Base-by-base conservation (phyloP, 2,888 invertebrate genomes). In the Ptychoptera contaminata region DNA sequence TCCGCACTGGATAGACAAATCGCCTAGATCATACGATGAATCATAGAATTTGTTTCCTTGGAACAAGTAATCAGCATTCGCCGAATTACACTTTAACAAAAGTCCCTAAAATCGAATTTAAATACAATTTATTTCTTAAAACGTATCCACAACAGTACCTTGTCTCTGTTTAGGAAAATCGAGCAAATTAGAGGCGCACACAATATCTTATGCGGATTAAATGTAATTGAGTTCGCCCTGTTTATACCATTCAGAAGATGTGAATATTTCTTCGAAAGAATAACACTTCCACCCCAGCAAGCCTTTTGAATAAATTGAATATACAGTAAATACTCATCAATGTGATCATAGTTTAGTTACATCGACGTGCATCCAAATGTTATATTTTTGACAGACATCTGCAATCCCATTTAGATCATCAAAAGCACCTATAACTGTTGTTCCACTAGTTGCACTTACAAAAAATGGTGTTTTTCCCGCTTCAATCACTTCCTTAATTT, bases 1-100 rank as follows among this genome's bases (percentile, higher is more conserved):
- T 0, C 93, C 93, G 59, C 93, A 94, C 60, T 93, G 92, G 12
- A 82, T 73, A 67, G 88, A 87, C 65, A 91, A 92, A 56, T 87
- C 85, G 0, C 87, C 87, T 0, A 79, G 79, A 53, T 87, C 87
- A 60, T 80, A 86, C 2, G 71, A 68, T 0, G 80, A 74, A 56
- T 85, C 82, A 55, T 87, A 87, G 64, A 81, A 84, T 63, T 87
- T 87, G 57, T 87, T 86, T 57, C 79, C 80, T 55, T 86, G 85
- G 58, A 87, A 87, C 29, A 87, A 71, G 58, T 87, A 87, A 45
- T 73, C 73, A 0, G 83, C 86, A 1, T 78, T 71, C 0, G 80
- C 75, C 14, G 78, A 76, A 57, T 86, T 86, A 40, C 77, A 74
- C 46, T 72, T 66, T 51, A 78, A 74, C 40, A 87, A 60, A 2